Evolutionary conservation across 2,113 vertebrate species (phyloP), one percentile per base, ranked within the genome.

Genomic region (Phalacrocorax aristotelis): DNA sequence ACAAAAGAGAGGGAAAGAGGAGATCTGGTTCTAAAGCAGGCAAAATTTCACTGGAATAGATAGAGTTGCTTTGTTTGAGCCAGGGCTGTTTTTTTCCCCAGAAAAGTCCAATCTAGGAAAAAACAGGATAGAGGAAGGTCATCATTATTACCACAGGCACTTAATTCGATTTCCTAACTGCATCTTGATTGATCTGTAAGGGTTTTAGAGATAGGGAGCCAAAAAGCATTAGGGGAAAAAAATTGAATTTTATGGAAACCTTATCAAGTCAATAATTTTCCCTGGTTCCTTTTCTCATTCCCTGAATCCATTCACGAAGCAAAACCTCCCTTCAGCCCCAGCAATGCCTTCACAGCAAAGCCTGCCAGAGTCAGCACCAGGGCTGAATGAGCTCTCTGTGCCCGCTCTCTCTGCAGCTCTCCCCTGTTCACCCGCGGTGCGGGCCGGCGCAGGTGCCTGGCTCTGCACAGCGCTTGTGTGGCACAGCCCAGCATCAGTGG

Each of bases 81-180:
- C 70, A 93, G 55, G 61, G 78, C 18, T 89, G 38, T 38, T 72
- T 72, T 6, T 85, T 89, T 90, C 93, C 34, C 29, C 80, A 70
- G 71, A 77, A 38, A 83, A 81, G 29, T 44, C 30, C 60, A 65
- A 79, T 68, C 65, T 48, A 82, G 38, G 10, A 46, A 51, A 61
- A 70, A 86, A 2, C 25, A 93, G 19, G 46, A 71, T 70, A 80
- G n/a, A 93, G 16, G 71, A 97, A 89, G 69, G 62, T 74, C 89
- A 86, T 94, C 22, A 8, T 83, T 93, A 89, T 95, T 95, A 90
- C 51, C 8, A 7, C 44, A 83, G 76, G 11, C 71, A 87, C 61
- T 70, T 89, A 91, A 91, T 93, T 91, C 61, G n/a, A 87, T 96
- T 97, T 95, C 55, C 66, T 89, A 86, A 83, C 61, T 81, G 58